phyloP scores from a whole-genome alignment of 2,113 vertebrate genomes.

The Lucifuga dentata region DNA sequence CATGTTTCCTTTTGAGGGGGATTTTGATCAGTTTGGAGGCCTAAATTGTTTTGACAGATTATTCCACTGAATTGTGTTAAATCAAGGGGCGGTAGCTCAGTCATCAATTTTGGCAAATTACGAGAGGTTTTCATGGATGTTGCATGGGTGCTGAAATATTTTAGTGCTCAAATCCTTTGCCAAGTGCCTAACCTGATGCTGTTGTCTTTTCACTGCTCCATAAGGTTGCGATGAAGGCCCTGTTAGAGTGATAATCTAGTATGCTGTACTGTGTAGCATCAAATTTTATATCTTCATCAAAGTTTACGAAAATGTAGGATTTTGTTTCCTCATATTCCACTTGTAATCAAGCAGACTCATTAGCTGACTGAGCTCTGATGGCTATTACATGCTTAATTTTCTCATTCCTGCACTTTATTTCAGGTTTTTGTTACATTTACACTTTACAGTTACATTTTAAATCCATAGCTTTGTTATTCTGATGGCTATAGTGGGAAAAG shows the following conservation, averaged over 20 bases:
- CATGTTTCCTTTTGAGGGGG: slow-evolving; percentile 45
- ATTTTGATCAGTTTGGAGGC: slow-evolving; percentile 36
- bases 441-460: slow-evolving; percentile 45
- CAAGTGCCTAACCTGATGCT: slow-evolving; percentile 79
- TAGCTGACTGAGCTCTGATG: slow-evolving; percentile 65
- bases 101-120: slow-evolving; percentile 26
- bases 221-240: slow-evolving; percentile 63
- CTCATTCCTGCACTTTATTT: slow-evolving; percentile 86
- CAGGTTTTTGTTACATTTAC: slow-evolving; percentile 59
- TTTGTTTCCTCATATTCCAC: neutral
- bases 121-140: slow-evolving; percentile 46
- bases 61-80: slow-evolving; percentile 27
- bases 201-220: slow-evolving; percentile 56
- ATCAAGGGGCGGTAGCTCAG: slow-evolving; percentile 25
- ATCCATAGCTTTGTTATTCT: slow-evolving; percentile 43
- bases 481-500: slow-evolving; percentile 12
- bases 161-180: slow-evolving; percentile 55
- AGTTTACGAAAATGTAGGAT: slow-evolving; percentile 15
- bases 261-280: slow-evolving; percentile 53
- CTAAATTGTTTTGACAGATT: slow-evolving; percentile 1
- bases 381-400: slow-evolving; percentile 60
- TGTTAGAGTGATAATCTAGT: slow-evolving; percentile 41
- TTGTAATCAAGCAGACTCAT: slow-evolving; percentile 38
- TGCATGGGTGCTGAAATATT: slow-evolving; percentile 32
- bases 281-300: slow-evolving; percentile 36